phyloP scores from a whole-genome alignment of 2,888 invertebrate species.

The Seladonia tumulorum region DNA sequence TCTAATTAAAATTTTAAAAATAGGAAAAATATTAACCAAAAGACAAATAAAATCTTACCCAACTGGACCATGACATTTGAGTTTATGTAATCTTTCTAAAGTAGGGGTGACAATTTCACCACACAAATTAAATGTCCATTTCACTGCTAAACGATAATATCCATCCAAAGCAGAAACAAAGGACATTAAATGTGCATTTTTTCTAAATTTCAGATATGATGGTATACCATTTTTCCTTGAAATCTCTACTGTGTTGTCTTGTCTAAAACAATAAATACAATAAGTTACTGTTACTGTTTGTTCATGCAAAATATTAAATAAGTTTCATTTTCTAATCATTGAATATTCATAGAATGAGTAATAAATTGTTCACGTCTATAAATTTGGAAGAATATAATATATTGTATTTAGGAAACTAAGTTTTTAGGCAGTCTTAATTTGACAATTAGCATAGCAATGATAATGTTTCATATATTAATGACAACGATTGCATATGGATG shows the following conservation, averaged over 20 bases:
- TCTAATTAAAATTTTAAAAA: background rate
- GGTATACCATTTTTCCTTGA: conserved; percentile 92
- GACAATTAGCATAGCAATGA: background rate
- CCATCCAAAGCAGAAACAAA: conserved; percentile 94
- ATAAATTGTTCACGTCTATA: background rate
- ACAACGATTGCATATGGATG: too few species aligned
- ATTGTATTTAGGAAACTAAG: too few species aligned
- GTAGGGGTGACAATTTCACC: conserved; percentile 93
- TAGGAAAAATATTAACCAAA: background rate
- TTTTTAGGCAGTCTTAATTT: background rate
- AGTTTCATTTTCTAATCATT: background rate
- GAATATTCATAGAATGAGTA: background rate
- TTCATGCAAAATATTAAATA: background rate
- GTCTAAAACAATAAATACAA: conserved; percentile 78
- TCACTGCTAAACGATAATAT: conserved; percentile 92
- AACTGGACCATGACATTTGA: conserved; percentile 96
- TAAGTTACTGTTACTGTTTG: background rate
- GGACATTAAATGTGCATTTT: conserved; percentile 89
- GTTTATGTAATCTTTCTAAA: conserved; percentile 88
- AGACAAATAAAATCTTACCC: conserved; percentile 87
- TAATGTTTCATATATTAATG: background rate
- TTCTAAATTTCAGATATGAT: conserved; percentile 89
- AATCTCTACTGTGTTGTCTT: conserved; percentile 90
- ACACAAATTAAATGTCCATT: conserved; percentile 96
- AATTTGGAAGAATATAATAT: too few species aligned